A percentile compares a stretch with the other conserved stretches of the same genome.
phyloP scores from a whole-genome alignment of 2,888 invertebrate species.

The Mantis religiosa region DNA sequence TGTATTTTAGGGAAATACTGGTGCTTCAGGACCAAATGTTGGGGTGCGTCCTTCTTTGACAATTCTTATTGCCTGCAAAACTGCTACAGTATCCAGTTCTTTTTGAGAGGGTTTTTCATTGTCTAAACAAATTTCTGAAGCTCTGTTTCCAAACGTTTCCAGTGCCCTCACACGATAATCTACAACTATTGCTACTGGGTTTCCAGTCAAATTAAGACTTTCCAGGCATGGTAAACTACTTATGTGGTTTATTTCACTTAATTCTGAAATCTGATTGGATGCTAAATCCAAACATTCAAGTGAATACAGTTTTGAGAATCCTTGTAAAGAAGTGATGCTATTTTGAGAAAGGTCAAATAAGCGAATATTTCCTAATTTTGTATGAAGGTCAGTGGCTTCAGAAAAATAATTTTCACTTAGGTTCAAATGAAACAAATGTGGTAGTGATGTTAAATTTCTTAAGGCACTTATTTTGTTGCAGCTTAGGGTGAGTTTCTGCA shows the following conservation, averaged over 20 bases:
- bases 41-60: slow-evolving; percentile 67
- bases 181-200: slow-evolving; percentile 78
- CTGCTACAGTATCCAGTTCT: slow-evolving; percentile 88
- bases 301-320: slow-evolving; percentile 80
- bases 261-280: slow-evolving; percentile 74
- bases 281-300: slow-evolving; percentile 81
- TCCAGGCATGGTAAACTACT: slow-evolving; percentile 82
- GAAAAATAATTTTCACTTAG: slow-evolving; percentile 75
- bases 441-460: slow-evolving; percentile 71
- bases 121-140: slow-evolving; percentile 80
- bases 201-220: slow-evolving; percentile 80
- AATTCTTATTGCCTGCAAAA: slow-evolving; percentile 79
- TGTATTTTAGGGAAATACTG: slow-evolving; percentile 15
- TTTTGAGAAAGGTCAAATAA: slow-evolving; percentile 83
- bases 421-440: slow-evolving; percentile 70
- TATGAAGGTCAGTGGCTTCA: slow-evolving; percentile 71
- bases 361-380: slow-evolving; percentile 83
- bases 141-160: slow-evolving; percentile 79
- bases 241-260: slow-evolving; percentile 76
- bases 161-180: slow-evolving; percentile 90
- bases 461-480: slow-evolving; percentile 74
- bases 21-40: slow-evolving; percentile 42
- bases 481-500: slow-evolving; percentile 68
- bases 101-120: slow-evolving; percentile 81
- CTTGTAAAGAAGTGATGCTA: slow-evolving; percentile 64